Conservation (phyloP, 2,797 vertebrate species). For the Poliocrania exsul region DNA sequence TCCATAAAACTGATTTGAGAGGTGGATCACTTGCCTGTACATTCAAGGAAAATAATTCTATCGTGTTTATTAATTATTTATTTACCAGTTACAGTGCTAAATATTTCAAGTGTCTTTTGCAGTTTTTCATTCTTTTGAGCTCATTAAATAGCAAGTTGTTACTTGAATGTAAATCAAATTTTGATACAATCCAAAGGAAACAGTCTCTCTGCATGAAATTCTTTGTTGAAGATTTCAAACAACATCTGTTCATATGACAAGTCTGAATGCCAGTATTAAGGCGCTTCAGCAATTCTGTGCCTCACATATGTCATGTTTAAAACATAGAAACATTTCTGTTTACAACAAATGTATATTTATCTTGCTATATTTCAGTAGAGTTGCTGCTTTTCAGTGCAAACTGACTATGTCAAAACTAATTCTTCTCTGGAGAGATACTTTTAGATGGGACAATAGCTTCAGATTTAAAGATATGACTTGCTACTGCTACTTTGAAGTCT, state of each 20-base stretch:
- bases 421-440: background rate
- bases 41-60: background rate
- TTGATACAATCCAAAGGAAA: constrained; percentile 47
- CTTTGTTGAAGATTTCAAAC: constrained; percentile 38
- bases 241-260: constrained; percentile 43
- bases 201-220: background rate
- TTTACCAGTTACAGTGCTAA: background rate
- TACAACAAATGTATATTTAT: background rate
- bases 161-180: constrained; percentile 1
- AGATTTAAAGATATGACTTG: background rate
- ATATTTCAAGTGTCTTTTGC: constrained; percentile 15
- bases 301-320: background rate
- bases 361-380: background rate
- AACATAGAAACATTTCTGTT: background rate
- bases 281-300: background rate
- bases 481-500: background rate
- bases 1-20: background rate
- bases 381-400: background rate
- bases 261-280: constrained; percentile 23
- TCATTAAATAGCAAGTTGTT: constrained; percentile 10
- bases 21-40: background rate
- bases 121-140: constrained; percentile 20
- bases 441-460: background rate
- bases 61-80: background rate
- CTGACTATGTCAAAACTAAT: background rate